Percentiles rank a stretch among this genome's conserved stretches.
phyloP scores from a whole-genome alignment of 2,888 invertebrate genomes.

The Lasius fuliginosus region DNA sequence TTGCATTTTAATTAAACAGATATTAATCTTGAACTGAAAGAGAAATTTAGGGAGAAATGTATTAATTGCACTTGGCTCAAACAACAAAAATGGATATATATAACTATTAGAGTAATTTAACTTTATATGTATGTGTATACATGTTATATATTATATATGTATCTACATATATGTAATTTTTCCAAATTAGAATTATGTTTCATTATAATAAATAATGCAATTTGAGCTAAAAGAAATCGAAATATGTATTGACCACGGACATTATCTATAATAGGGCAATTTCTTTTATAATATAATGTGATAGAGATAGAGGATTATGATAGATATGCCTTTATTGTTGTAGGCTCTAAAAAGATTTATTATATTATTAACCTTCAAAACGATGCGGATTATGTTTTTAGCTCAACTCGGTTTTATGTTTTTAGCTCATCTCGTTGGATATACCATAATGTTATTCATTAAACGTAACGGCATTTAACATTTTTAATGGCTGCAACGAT shows the following conservation, averaged over 20 bases:
- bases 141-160: too few species aligned
- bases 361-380: conserved; percentile 10
- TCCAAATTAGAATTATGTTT: neutral
- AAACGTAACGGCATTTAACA: conserved; percentile 51
- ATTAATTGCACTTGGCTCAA: neutral
- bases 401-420: conserved; percentile 37
- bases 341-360: neutral
- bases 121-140: neutral
- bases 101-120: neutral
- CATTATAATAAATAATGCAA: neutral
- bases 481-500: conserved; percentile 50
- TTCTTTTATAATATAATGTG: conserved; percentile 1
- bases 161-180: neutral
- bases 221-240: neutral
- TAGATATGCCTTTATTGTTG: neutral
- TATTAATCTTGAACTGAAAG: conserved; percentile 27
- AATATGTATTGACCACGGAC: neutral
- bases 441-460: conserved; percentile 48
- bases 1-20: neutral
- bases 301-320: neutral
- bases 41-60: neutral
- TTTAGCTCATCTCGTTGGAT: conserved; percentile 32
- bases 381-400: conserved; percentile 24
- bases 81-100: neutral
- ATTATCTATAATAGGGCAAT: neutral